Evolutionary conservation across 2,113 vertebrate genomes (phyloP), one percentile per base, ranked within the genome.

Genomic region (Barbus barbus): DNA sequence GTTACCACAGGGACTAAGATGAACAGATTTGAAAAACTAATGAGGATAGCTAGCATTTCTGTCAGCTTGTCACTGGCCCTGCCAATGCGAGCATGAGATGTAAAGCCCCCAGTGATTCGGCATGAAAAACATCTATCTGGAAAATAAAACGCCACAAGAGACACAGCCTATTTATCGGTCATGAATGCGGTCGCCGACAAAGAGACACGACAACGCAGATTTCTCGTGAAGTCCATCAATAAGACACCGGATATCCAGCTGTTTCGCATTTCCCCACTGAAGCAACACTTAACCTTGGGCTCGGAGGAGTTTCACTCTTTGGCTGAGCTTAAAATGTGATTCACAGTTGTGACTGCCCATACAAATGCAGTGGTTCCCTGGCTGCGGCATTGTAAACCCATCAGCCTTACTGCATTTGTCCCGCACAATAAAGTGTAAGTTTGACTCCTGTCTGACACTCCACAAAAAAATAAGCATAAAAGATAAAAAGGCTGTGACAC

Each of bases 261-360:
- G 80, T 82, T 87, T 87, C 71, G 56, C 86, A 58, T 71, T 82
- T 78, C 87, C 85, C 87, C 76, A 84, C 79, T 56, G 81, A 90
- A 84, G 85, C 48, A 76, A 77, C 87, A 86, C 89, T 89, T 90
- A 91, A 87, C 87, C 89, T 89, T 87, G 87, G 82, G 73, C 85
- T 89, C 81, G 31, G 31, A 60, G 81, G 84, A 80, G 80, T 84
- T 90, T 74, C 26, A 76, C 71, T 91, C 31, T 53, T 87, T 86
- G 82, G 82, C 82, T 31, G 67, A 75, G 87, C 83, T 90, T 89
- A 84, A 90, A 89, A 91, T 83, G 24, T 86, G 81, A 91, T 91
- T 87, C 85, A 63, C 63, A 48, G 86, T 77, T 88, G 86, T 85
- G 89, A 91, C 86, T 71, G 76, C 63, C 83, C 86, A 89, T 83